Evolutionary conservation across 2,797 vertebrate species (phyloP).

Genomic region (Gadopsis marmoratus): DNA sequence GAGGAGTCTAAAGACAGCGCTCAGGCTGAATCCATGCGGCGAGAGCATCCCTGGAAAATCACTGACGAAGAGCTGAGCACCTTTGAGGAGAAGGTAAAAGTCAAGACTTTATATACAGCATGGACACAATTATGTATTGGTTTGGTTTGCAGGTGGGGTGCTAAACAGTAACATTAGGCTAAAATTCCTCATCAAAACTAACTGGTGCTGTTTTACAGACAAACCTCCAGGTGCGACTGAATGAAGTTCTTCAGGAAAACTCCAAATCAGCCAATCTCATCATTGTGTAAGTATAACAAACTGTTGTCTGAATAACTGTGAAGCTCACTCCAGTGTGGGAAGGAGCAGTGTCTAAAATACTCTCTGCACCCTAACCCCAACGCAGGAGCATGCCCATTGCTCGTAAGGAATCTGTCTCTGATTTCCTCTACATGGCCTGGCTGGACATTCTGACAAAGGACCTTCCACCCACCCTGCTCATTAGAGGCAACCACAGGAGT

Average conservation of each 20-base stretch:
- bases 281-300: conserved; percentile 90
- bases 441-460: conserved; percentile 94
- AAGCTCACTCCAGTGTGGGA: not conserved
- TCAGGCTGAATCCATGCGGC: conserved; percentile 89
- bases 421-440: conserved; percentile 98
- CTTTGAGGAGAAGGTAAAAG: conserved; percentile 94
- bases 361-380: not conserved
- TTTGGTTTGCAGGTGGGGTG: not conserved
- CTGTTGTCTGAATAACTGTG: not conserved
- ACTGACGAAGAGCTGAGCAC: conserved; percentile 92
- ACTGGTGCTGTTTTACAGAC: conserved; percentile 83
- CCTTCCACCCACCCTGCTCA: conserved; percentile 93
- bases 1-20: conserved; percentile 89
- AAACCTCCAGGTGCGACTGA: conserved; percentile 93
- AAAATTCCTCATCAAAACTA: not conserved
- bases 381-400: conserved; percentile 97
- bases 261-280: conserved; percentile 94
- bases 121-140: not conserved
- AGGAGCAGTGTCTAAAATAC: conserved; percentile 12
- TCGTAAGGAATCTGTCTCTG: conserved; percentile 93
- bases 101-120: not conserved
- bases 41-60: conserved; percentile 94
- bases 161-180: not conserved
- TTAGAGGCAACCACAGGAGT: conserved; percentile 98
- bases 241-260: conserved; percentile 93